phyloP scores from a whole-genome alignment of 2,888 invertebrate species.

The Podabrus alpinus region DNA sequence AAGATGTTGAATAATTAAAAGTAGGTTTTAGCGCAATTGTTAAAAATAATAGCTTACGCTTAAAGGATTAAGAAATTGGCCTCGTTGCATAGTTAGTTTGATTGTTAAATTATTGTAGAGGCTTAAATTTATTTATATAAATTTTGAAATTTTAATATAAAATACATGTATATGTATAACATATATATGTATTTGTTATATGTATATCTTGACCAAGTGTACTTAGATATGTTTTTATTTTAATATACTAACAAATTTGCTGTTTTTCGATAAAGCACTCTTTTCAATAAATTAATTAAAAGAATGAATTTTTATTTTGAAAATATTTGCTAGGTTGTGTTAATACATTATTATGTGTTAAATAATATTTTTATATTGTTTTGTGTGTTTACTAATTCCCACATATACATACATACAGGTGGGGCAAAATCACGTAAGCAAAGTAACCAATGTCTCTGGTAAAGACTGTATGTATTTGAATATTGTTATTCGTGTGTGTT shows the following conservation, averaged over 20 bases:
- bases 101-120: conserved; percentile 54
- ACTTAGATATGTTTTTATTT: conserved; percentile 50
- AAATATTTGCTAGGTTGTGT: conserved; percentile 51
- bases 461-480: conserved; percentile 58
- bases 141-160: conserved; percentile 46
- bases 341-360: conserved; percentile 50
- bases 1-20: neutral
- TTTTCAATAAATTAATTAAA: conserved; percentile 50
- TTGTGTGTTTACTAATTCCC: conserved; percentile 57
- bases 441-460: conserved; percentile 57
- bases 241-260: conserved; percentile 51
- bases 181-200: conserved; percentile 32
- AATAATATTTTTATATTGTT: conserved; percentile 47
- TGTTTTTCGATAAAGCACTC: conserved; percentile 45
- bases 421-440: conserved; percentile 59
- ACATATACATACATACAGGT: conserved; percentile 58
- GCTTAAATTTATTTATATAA: conserved; percentile 52
- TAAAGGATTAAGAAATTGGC: conserved; percentile 39
- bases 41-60: conserved; percentile 13
- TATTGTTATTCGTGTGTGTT: conserved; percentile 58
- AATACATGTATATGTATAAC: conserved; percentile 18
- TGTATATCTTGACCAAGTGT: conserved; percentile 47
- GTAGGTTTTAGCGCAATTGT: neutral
- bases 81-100: conserved; percentile 53
- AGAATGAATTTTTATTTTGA: conserved; percentile 48